Conservation (phyloP, 2,797 vertebrate genomes). For the Antennarius maculatus region DNA sequence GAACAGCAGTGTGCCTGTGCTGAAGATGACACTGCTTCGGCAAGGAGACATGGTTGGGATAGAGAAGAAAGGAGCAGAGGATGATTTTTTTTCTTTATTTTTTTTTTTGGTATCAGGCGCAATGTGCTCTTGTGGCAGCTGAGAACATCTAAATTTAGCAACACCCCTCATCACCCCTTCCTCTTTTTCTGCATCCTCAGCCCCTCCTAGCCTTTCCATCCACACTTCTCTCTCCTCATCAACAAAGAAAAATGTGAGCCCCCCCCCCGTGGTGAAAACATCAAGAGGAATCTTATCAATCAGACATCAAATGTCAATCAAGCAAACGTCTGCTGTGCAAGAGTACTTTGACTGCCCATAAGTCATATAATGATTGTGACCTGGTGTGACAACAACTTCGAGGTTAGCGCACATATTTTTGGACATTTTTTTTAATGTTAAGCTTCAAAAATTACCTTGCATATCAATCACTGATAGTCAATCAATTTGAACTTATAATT, state of each 20-base stretch:
- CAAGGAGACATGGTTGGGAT: conserved; percentile 7
- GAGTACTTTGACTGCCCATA: conserved; percentile 21
- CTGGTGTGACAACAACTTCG: conserved; percentile 15
- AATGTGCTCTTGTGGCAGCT: conserved; percentile 63
- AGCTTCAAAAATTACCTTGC: background rate
- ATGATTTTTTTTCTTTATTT: conserved; percentile 35
- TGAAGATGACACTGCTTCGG: background rate
- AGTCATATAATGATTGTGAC: conserved; percentile 25
- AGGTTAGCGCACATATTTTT: background rate
- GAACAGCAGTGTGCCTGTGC: conserved; percentile 1
- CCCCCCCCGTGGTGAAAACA: conserved; percentile 56
- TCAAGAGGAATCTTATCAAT: conserved; percentile 34
- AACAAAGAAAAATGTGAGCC: conserved; percentile 55
- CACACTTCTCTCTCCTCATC: conserved; percentile 49
- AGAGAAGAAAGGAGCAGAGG: conserved; percentile 25
- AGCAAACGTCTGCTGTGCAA: too few relatives aligned
- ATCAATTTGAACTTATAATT: background rate
- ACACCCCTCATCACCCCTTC: conserved; percentile 56
- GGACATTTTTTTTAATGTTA: background rate
- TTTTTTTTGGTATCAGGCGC: conserved; percentile 53
- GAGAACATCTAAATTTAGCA: conserved; percentile 78
- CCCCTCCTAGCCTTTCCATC: conserved; percentile 46
- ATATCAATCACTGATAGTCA: background rate
- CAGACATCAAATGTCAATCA: too few relatives aligned
- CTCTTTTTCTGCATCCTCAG: conserved; percentile 51